Percentiles rank a stretch among this genome's conserved stretches.
Conservation (phyloP, 2,888 invertebrate species). For the Stratiomys singularior region DNA sequence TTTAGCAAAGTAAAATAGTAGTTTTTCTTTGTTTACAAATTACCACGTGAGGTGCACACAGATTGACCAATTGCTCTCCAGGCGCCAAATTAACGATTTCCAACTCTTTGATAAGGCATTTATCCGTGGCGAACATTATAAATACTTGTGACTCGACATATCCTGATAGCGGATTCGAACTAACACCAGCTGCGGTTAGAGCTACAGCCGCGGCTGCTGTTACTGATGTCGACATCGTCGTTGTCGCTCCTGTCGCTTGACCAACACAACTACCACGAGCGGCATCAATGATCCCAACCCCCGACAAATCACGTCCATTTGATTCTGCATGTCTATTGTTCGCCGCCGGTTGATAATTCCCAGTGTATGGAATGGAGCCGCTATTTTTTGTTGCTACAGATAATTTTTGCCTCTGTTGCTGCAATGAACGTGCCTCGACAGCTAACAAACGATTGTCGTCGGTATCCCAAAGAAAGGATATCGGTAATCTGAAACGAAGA, state of each 20-base stretch:
- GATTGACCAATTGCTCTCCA: slow-evolving; percentile 62
- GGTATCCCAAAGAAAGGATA: slow-evolving; percentile 84
- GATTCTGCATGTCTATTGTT: slow-evolving; percentile 32
- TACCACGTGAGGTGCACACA: slow-evolving; percentile 64
- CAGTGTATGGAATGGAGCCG: slow-evolving; percentile 26
- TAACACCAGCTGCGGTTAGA: slow-evolving; percentile 30
- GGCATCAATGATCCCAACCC: slow-evolving; percentile 10
- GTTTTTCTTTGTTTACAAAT: slow-evolving; percentile 48
- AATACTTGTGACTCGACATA: slow-evolving; percentile 58
- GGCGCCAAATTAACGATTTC: slow-evolving; percentile 58
- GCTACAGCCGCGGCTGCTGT: slow-evolving; percentile 32
- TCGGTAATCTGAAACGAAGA: slow-evolving; percentile 68
- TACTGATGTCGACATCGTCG: slow-evolving; percentile 29
- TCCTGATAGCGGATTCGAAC: slow-evolving; percentile 42
- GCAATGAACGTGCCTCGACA: slow-evolving; percentile 77
- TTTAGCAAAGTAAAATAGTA: background rate
- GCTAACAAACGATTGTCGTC: slow-evolving; percentile 87
- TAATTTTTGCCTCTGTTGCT: slow-evolving; percentile 59
- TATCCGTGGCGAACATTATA: slow-evolving; percentile 63
- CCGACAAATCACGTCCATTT: background rate
- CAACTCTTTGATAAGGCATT: slow-evolving; percentile 59
- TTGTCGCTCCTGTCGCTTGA: slow-evolving; percentile 47
- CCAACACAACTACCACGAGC: slow-evolving; percentile 37
- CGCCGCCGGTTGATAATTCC: slow-evolving; percentile 41
- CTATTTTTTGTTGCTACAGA: slow-evolving; percentile 39